Conservation (phyloP, 2,888 invertebrate species). For the Leucania comma region DNA sequence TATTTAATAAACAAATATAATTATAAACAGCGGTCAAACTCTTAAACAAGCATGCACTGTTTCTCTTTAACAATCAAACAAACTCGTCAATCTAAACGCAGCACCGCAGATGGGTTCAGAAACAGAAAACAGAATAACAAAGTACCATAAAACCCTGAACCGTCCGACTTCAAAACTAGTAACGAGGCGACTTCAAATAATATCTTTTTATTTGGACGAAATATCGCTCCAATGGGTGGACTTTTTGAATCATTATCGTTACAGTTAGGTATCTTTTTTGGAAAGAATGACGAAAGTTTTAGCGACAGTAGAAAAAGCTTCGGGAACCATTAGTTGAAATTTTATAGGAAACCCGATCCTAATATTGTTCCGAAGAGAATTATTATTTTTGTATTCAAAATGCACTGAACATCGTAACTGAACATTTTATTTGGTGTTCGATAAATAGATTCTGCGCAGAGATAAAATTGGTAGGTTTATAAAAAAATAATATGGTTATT, state of each 20-base stretch:
- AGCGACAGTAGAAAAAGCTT: constrained; percentile 21
- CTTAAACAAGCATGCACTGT: no score
- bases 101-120: constrained; percentile 49
- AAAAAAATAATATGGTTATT: no score
- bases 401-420: not conserved
- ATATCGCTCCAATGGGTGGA: constrained; percentile 46
- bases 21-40: no score
- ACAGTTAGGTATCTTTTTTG: constrained; percentile 36
- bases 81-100: constrained; percentile 21
- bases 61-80: not conserved
- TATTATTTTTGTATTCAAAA: not conserved
- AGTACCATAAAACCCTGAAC: constrained; percentile 48
- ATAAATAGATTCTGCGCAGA: not conserved
- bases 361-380: not conserved
- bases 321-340: constrained; percentile 1
- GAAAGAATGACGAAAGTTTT: constrained; percentile 36
- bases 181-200: constrained; percentile 62
- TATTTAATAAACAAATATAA: no score
- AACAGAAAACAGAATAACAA: constrained; percentile 59
- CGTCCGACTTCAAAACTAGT: constrained; percentile 64
- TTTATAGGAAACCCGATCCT: not conserved
- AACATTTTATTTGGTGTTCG: not conserved
- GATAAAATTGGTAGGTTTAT: no score
- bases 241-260: constrained; percentile 55
- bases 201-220: constrained; percentile 63